A percentile compares a stretch with the other conserved stretches of the same genome.
phyloP scores from a whole-genome alignment of 1,140 invertebrate genomes.

The Procambarus virginalis region DNA sequence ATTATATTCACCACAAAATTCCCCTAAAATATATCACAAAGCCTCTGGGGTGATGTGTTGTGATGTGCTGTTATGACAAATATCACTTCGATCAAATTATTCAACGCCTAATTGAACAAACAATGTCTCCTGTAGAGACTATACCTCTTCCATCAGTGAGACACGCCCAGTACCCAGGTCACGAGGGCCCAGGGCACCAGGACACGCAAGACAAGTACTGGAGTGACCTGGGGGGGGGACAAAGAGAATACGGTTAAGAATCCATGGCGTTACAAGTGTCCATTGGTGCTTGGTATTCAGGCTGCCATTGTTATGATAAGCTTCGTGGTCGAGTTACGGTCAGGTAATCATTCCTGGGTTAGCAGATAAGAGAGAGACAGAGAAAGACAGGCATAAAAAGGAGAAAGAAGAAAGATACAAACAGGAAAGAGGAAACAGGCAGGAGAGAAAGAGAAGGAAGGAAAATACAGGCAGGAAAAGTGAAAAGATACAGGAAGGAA shows the following conservation, averaged over 20 bases:
- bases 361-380: too few relatives aligned
- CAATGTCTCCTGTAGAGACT: neutral
- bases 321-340: neutral
- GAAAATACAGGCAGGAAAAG: too few relatives aligned
- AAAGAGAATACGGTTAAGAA: conserved; percentile 5
- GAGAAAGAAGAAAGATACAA: too few relatives aligned
- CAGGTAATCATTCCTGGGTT: too few relatives aligned
- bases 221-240: conserved; percentile 6
- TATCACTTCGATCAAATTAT: neutral
- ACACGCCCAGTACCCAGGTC: neutral
- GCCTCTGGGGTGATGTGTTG: neutral
- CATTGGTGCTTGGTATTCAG: neutral
- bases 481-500: too few relatives aligned
- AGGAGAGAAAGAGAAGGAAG: too few relatives aligned
- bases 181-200: neutral
- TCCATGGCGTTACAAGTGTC: neutral
- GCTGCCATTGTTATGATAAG: neutral
- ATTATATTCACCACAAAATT: neutral
- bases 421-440: too few relatives aligned
- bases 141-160: neutral
- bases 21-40: neutral
- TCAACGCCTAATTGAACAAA: neutral
- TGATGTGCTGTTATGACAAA: neutral
- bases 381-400: too few relatives aligned
- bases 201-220: neutral